Evolutionary conservation across 2,797 vertebrate genomes (phyloP).

Genomic region (Lutjanus campechanus): DNA sequence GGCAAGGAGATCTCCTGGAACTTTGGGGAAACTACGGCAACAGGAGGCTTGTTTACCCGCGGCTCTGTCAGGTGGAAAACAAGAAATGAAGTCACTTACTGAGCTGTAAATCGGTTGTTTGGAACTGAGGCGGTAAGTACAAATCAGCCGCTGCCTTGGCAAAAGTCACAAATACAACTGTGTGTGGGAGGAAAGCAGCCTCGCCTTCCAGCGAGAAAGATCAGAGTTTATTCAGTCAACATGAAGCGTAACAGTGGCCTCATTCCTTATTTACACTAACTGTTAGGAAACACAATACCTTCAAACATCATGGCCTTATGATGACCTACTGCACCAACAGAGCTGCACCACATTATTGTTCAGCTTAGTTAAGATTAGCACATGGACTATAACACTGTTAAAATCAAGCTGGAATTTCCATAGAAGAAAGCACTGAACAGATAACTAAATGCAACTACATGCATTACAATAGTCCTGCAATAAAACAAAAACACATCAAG

Average conservation of each 20-base stretch:
- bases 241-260: neutral
- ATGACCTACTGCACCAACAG: neutral
- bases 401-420: neutral
- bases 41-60: constrained; percentile 93
- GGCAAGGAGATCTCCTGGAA: constrained; percentile 97
- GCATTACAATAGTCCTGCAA: neutral
- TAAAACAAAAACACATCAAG: neutral
- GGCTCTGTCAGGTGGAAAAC: constrained; percentile 87
- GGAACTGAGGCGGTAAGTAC: neutral
- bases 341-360: neutral
- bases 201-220: constrained; percentile 3
- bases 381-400: neutral
- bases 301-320: neutral
- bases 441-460: neutral
- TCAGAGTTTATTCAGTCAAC: constrained; percentile 9
- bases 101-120: constrained; percentile 22
- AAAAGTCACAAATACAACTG: constrained; percentile 19
- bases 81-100: constrained; percentile 34
- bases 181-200: constrained; percentile 25
- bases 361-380: neutral
- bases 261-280: neutral
- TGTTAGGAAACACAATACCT: neutral
- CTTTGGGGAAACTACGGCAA: constrained; percentile 94
- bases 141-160: neutral
- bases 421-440: neutral